Percentiles rank a stretch among this genome's conserved stretches.
Conservation (phyloP, 2,797 vertebrate genomes). For the Squalus acanthias region DNA sequence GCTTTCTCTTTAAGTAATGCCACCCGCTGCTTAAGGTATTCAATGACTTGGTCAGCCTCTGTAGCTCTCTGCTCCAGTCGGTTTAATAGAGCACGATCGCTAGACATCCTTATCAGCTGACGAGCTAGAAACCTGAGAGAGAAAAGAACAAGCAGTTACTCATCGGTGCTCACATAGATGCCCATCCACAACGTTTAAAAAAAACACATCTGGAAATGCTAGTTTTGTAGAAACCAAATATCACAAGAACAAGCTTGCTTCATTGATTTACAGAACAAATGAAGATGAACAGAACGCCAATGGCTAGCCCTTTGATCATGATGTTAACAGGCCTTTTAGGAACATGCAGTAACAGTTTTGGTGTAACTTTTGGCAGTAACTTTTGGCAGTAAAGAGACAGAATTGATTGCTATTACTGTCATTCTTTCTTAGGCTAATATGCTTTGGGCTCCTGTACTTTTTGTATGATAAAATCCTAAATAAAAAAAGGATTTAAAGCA, state of each 20-base stretch:
- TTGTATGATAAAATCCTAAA: not conserved
- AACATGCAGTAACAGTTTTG: not conserved
- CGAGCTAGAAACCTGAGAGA: conserved; percentile 69
- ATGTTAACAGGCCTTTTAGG: not conserved
- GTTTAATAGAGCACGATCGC: conserved; percentile 70
- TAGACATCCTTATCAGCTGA: conserved; percentile 80
- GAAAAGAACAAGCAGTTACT: not conserved
- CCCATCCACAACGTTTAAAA: not conserved
- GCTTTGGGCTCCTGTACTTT: not conserved
- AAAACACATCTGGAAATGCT: not conserved
- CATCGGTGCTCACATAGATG: not conserved
- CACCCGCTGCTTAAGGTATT: conserved; percentile 91
- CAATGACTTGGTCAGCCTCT: conserved; percentile 92
- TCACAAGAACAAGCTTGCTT: not conserved
- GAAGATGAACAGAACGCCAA: not conserved
- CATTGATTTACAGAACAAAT: not conserved
- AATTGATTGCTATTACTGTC: not conserved
- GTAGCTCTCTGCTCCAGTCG: conserved; percentile 87
- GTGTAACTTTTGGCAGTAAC: not conserved
- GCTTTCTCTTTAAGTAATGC: conserved; percentile 93
- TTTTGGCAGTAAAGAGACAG: not conserved
- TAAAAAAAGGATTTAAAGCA: not conserved
- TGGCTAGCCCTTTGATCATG: not conserved
- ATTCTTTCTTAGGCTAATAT: not conserved
- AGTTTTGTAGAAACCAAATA: not conserved